Percentiles rank a stretch among this genome's conserved stretches.
These are phyloP conservation scores for Tribolium castaneum DNA, from an alignment of 1,140 invertebrate species.

Conservation along the genomic window DNA sequence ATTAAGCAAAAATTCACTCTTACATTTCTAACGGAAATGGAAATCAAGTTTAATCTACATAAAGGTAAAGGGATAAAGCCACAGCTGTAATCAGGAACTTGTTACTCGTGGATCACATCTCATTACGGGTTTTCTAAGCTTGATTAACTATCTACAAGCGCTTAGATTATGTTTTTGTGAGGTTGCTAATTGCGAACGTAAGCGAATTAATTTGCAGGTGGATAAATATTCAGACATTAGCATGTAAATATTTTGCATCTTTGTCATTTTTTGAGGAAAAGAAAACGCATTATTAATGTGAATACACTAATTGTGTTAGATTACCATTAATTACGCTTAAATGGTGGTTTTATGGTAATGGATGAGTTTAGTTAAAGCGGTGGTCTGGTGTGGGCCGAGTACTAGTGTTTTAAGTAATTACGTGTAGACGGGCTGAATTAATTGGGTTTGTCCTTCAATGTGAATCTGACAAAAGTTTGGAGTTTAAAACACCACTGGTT, in stretches of 20 bases:
- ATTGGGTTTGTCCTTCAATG: too few species aligned
- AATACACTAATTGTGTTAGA: background rate
- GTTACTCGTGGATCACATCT: background rate
- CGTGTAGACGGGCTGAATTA: too few species aligned
- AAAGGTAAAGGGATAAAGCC: background rate
- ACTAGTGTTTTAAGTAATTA: background rate
- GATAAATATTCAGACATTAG: background rate
- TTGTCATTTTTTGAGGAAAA: too few species aligned
- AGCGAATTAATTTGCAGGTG: background rate
- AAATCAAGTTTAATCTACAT: background rate
- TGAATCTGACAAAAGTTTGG: too few species aligned
- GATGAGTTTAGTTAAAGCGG: background rate
- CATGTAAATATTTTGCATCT: background rate
- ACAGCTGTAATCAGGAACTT: background rate
- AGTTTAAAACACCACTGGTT: too few species aligned
- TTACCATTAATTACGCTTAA: background rate
- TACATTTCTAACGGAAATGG: constrained; percentile 2
- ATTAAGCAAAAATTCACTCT: background rate
- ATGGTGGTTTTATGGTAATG: too few species aligned
- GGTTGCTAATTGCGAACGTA: background rate
- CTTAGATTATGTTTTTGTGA: background rate
- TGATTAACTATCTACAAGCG: background rate
- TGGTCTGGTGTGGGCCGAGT: background rate
- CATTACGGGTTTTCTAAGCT: background rate
- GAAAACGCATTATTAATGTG: too few species aligned